Evolutionary conservation across 2,113 vertebrate species (phyloP).

Genomic region (Dasypus novemcinctus): DNA sequence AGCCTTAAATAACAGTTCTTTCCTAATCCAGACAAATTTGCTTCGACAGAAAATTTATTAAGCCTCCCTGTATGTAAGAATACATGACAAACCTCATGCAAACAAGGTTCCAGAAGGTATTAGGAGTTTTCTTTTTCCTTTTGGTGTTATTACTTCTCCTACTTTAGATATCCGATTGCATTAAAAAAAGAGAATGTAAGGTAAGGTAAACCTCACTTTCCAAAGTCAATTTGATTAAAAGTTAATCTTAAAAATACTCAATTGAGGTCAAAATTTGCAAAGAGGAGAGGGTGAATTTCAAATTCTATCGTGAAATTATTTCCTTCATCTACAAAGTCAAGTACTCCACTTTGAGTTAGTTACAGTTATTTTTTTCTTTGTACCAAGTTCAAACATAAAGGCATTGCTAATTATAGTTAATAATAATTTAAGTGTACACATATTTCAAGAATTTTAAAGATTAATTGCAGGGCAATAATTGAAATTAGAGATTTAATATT

Average conservation of each 20-base stretch:
- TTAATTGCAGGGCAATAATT: conserved; percentile 3
- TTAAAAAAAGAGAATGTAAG: not conserved
- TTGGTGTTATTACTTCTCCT: not conserved
- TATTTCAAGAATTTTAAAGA: conserved; percentile 43
- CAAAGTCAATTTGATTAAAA: conserved; percentile 11
- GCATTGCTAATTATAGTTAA: conserved; percentile 44
- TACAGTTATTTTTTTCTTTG: not conserved
- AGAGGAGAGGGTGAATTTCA: not conserved
- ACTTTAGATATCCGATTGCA: not conserved
- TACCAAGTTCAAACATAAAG: conserved; percentile 47
- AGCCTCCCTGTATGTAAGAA: not conserved
- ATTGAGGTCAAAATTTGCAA: not conserved
- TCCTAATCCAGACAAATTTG: not conserved
- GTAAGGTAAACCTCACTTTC: not conserved
- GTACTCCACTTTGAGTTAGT: not conserved
- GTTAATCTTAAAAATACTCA: not conserved
- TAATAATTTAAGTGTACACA: conserved; percentile 29
- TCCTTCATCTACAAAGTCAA: not conserved
- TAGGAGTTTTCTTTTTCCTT: not conserved
- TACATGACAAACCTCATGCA: not conserved
- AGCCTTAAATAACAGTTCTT: not conserved
- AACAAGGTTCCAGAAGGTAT: not conserved
- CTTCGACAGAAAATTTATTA: not conserved
- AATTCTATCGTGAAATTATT: conserved; percentile 44
- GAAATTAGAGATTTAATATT: conserved; percentile 8